Conservation (phyloP, 2,888 invertebrate species). For the Hofmannophila pseudospretella region DNA sequence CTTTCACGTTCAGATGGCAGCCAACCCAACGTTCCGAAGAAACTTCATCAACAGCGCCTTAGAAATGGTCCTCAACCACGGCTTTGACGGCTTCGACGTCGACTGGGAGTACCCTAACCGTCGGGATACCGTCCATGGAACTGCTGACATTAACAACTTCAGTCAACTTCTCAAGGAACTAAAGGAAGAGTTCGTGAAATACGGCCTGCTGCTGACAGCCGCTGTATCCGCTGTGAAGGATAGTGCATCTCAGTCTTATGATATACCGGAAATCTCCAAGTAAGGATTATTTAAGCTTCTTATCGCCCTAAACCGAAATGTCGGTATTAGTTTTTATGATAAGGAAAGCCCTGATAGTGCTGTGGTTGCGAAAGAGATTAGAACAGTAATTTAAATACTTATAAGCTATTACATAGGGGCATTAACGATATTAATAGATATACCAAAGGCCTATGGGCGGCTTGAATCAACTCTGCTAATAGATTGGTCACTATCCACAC, state of each 20-base stretch:
- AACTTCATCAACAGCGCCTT: constrained; percentile 77
- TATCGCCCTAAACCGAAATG: too few species aligned
- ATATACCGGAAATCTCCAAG: constrained; percentile 75
- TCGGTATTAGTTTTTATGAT: too few species aligned
- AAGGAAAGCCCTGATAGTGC: too few species aligned
- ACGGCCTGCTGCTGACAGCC: constrained; percentile 74
- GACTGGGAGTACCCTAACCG: constrained; percentile 86
- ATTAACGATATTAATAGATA: too few species aligned
- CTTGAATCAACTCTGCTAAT: too few species aligned
- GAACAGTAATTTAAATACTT: too few species aligned
- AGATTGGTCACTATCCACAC: too few species aligned
- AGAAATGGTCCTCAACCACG: constrained; percentile 69
- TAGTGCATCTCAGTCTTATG: constrained; percentile 75
- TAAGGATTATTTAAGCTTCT: too few species aligned
- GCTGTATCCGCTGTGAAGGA: constrained; percentile 77
- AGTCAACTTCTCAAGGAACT: constrained; percentile 74
- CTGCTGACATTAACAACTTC: constrained; percentile 70
- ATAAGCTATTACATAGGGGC: too few species aligned
- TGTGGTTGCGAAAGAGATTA: too few species aligned
- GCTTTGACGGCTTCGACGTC: constrained; percentile 84
- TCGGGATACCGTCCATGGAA: constrained; percentile 62
- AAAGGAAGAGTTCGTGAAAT: constrained; percentile 66
- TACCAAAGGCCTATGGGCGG: too few species aligned
- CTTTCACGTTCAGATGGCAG: constrained; percentile 47
- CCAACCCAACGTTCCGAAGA: constrained; percentile 50